Evolutionary conservation across 2,113 vertebrate genomes (phyloP).

Genomic region (Arenaria interpres): DNA sequence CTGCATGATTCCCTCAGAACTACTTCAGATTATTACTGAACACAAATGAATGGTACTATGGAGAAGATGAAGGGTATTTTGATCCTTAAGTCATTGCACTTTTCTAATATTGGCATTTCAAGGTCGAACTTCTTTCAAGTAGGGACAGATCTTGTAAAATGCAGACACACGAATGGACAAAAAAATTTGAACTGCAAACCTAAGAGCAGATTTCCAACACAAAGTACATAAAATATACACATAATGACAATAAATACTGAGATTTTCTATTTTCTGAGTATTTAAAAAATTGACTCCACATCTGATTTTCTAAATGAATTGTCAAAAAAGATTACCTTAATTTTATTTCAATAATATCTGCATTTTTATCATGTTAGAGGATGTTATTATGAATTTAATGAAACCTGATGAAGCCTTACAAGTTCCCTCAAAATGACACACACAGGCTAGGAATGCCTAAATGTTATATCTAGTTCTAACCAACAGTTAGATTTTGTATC

Average conservation of each 20-base stretch:
- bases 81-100: neutral
- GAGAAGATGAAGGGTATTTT: neutral
- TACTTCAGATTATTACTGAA: neutral
- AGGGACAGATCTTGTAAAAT: neutral
- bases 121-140: neutral
- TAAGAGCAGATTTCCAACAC: neutral
- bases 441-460: neutral
- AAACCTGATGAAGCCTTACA: neutral
- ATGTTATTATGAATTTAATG: neutral
- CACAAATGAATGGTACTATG: neutral
- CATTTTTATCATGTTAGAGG: neutral
- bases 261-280: neutral
- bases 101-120: neutral
- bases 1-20: neutral
- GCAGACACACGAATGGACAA: neutral
- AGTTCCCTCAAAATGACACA: neutral
- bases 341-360: neutral
- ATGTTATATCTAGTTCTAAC: neutral
- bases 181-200: neutral
- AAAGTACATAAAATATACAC: neutral
- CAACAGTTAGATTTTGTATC: neutral
- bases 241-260: neutral
- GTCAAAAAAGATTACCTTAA: neutral
- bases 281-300: neutral
- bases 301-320: neutral